These are phyloP conservation scores for Entomobrya proxima DNA, from an alignment of 2,888 invertebrate species.

Conservation along the genomic window DNA sequence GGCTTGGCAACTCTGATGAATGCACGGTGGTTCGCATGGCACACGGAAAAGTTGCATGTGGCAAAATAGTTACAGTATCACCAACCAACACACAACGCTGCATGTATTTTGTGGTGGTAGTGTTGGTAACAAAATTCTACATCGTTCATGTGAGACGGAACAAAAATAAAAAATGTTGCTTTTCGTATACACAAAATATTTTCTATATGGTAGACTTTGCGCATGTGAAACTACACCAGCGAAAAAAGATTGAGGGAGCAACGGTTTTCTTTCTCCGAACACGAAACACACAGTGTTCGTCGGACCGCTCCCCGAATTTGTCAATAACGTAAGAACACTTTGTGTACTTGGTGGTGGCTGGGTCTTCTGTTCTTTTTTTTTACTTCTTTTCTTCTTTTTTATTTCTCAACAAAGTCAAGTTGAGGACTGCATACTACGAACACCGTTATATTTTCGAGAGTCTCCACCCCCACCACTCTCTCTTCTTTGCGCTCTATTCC, in stretches of 20 bases:
- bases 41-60: background rate
- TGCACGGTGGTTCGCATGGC: no score
- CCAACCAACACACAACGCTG: background rate
- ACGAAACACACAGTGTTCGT: conserved; percentile 51
- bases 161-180: background rate
- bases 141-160: background rate
- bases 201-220: conserved; percentile 48
- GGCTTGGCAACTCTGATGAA: no score
- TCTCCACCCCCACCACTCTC: conserved; percentile 75
- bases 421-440: conserved; percentile 39
- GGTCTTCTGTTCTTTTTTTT: conserved; percentile 37
- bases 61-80: background rate
- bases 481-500: conserved; percentile 19
- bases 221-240: conserved; percentile 15
- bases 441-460: conserved; percentile 20
- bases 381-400: no score
- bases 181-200: conserved; percentile 6
- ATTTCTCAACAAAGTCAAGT: conserved; percentile 48
- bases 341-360: conserved; percentile 39
- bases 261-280: conserved; percentile 60
- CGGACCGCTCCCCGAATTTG: conserved; percentile 67
- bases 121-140: conserved; percentile 20
- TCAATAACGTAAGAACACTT: conserved; percentile 54
- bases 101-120: background rate
- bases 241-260: no score